Evolutionary conservation across 2,113 vertebrate genomes (phyloP).

Genomic region (Hydropotes inermis): DNA sequence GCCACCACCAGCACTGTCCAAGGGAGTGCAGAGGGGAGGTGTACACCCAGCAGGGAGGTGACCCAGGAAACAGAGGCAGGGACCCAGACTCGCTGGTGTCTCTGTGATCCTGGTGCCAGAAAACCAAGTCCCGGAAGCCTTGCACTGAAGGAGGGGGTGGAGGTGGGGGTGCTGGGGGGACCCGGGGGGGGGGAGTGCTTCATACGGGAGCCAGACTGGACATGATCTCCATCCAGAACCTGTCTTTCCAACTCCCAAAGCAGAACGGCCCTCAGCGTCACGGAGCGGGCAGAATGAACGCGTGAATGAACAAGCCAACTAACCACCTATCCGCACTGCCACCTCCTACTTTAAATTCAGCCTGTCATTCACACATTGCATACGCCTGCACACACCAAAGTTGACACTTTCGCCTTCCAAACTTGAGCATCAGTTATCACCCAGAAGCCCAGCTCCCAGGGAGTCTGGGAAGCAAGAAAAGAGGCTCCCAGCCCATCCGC

Average conservation of each 20-base stretch:
- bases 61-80: background rate
- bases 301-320: background rate
- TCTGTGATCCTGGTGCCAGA: background rate
- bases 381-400: background rate
- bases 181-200: background rate
- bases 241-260: background rate
- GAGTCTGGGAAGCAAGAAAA: background rate
- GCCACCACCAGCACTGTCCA: background rate
- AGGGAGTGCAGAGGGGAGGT: background rate
- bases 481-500: background rate
- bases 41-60: background rate
- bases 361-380: fast-evolving
- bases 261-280: background rate
- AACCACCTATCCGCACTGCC: background rate
- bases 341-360: background rate
- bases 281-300: fast-evolving
- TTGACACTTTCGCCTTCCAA: background rate
- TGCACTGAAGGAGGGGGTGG: background rate
- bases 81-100: fast-evolving
- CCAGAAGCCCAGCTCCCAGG: background rate
- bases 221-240: background rate
- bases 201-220: background rate
- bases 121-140: background rate
- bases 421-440: background rate
- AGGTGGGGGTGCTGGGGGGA: background rate